These are phyloP conservation scores for Protobothrops flavoviridis DNA, from an alignment of 2,113 vertebrate genomes.

Conservation along the genomic window DNA sequence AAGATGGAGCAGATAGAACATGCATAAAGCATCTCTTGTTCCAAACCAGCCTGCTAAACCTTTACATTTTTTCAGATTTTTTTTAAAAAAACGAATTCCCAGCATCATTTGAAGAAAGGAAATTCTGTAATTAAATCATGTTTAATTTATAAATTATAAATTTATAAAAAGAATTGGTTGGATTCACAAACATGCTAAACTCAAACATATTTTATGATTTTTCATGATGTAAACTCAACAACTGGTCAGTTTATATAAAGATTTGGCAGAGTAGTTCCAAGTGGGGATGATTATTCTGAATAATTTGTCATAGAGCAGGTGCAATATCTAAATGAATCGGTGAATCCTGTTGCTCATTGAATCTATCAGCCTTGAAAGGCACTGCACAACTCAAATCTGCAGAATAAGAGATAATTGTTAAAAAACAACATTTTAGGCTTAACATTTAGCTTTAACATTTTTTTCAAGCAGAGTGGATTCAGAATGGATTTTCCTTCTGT, in stretches of 20 bases:
- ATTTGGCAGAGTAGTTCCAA: not conserved
- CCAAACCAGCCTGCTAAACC: not conserved
- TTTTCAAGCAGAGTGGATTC: not conserved
- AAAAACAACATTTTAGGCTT: not conserved
- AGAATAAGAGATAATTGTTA: not conserved
- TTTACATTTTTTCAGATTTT: not conserved
- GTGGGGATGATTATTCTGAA: not conserved
- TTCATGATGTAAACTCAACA: not conserved
- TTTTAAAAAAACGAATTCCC: not conserved
- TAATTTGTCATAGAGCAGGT: not conserved
- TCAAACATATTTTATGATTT: not conserved
- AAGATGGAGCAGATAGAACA: not conserved
- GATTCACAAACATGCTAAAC: not conserved
- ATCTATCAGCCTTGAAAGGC: not conserved
- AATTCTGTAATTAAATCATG: not conserved
- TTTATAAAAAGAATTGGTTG: not conserved
- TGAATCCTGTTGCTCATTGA: not conserved
- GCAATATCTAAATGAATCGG: not conserved
- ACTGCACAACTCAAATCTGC: not conserved
- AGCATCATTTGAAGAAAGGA: not conserved
- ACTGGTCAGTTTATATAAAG: not conserved
- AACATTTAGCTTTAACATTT: not conserved
- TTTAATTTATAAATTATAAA: not conserved
- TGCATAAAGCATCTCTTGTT: not conserved
- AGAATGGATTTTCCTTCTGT: not conserved